Evolutionary conservation across 2,797 vertebrate species (phyloP).

Genomic region (Falco cherrug): DNA sequence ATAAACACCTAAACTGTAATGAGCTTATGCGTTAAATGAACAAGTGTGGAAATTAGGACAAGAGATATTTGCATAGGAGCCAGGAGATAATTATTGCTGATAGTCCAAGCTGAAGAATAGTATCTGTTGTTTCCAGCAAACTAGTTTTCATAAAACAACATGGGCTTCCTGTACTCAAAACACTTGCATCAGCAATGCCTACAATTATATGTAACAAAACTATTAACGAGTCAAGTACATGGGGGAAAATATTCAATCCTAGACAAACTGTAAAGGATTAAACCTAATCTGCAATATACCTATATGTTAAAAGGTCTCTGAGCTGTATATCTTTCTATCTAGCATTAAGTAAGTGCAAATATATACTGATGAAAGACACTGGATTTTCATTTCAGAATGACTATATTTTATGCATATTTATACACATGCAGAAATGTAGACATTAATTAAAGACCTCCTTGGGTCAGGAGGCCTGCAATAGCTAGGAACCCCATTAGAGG

Average conservation of each 20-base stretch:
- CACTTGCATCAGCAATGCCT: background rate
- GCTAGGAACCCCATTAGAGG: background rate
- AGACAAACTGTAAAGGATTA: background rate
- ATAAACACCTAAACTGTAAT: constrained; percentile 17
- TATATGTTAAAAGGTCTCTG: background rate
- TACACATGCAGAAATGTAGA: background rate
- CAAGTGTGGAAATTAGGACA: constrained; percentile 42
- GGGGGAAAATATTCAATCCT: background rate
- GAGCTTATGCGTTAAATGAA: constrained; percentile 35
- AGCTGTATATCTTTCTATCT: background rate
- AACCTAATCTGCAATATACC: background rate
- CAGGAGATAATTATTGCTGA: constrained; percentile 40
- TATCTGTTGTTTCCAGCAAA: constrained; percentile 48
- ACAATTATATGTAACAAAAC: background rate
- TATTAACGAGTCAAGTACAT: background rate
- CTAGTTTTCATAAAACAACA: constrained; percentile 21
- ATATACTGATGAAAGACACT: background rate
- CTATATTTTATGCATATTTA: background rate
- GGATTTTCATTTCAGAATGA: background rate
- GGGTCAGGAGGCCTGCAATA: background rate
- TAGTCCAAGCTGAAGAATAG: constrained; percentile 38
- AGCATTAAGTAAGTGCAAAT: background rate
- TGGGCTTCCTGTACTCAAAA: constrained; percentile 28
- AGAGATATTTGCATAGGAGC: constrained; percentile 38
- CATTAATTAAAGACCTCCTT: constrained; percentile 7